Base-by-base conservation (phyloP, 2,113 vertebrate species). In the Pica pica region DNA sequence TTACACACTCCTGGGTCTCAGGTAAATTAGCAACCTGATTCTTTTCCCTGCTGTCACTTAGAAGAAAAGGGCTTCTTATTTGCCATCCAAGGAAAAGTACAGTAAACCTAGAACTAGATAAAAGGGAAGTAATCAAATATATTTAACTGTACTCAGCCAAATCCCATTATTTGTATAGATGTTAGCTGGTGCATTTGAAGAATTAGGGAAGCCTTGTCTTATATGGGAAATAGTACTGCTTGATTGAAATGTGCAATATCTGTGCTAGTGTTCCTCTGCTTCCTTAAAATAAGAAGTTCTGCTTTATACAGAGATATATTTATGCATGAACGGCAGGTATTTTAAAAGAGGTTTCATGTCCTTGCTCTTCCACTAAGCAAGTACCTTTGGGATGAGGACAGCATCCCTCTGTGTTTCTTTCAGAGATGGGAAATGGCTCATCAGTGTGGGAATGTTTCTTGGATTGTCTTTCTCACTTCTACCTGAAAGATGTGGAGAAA, bases 21-120 rank as follows among this genome's bases (percentile, higher is more conserved):
- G 96, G 90, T 96, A 97, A 97, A 97, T 97, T 96, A 97, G 97
- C 97, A 98, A 97, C 91, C 96, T 95, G 96, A 97, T 73, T 97
- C 96, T 97, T 95, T 87, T 82, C 87, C 93, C 59, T 28, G 93
- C 95, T 96, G 94, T 92, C 95, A 96, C 89, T 95, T 96, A 94
- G 95, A 98, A 98, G 97, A 97, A 97, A 97, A 97, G 97, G 75
- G 83, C 91, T 97, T 96, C 97, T 97, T 95, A 96, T 96, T 96
- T 93, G 63, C 93, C 70, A 84, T 95, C 95, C 93, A 96, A 96
- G 95, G 89, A 95, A 97, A 96, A 95, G 92, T 91, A 92, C 91
- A 92, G 95, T 95, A 93, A 97, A 79, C 84, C 60, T 76, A 97
- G 95, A 96, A 83, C 93, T 95, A 90, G 96, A 96, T 93, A 41